Evolutionary conservation across 2,113 vertebrate genomes (phyloP).

Genomic region (Phalacrocorax pelagicus): DNA sequence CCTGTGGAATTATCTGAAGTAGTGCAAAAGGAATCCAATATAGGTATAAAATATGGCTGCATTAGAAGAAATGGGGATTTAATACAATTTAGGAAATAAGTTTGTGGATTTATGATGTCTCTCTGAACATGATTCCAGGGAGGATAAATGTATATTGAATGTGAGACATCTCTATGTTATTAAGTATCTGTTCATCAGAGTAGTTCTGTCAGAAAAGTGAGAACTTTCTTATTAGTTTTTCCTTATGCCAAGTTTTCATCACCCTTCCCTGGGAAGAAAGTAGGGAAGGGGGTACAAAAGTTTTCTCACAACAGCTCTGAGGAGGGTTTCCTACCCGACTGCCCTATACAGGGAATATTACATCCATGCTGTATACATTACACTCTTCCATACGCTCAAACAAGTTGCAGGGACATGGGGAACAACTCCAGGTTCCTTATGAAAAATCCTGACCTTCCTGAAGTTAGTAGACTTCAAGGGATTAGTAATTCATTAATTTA

Average conservation of each 20-base stretch:
- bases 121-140: background rate
- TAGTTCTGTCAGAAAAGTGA: background rate
- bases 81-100: background rate
- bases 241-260: background rate
- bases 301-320: background rate
- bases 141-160: background rate
- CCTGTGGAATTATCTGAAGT: background rate
- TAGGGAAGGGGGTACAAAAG: background rate
- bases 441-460: background rate
- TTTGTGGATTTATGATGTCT: background rate
- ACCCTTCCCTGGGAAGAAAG: background rate
- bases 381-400: background rate
- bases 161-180: background rate
- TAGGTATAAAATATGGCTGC: background rate
- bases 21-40: background rate
- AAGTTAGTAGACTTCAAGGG: background rate
- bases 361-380: too few relatives aligned
- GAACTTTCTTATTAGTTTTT: background rate
- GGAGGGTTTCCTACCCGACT: background rate
- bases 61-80: background rate
- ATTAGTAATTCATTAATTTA: background rate
- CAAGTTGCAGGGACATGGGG: background rate
- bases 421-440: background rate
- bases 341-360: background rate
- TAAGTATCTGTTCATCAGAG: background rate